Evolutionary conservation across 2,888 invertebrate species (phyloP), one percentile per base, ranked within the genome.

Genomic region (Eledona agricola): DNA sequence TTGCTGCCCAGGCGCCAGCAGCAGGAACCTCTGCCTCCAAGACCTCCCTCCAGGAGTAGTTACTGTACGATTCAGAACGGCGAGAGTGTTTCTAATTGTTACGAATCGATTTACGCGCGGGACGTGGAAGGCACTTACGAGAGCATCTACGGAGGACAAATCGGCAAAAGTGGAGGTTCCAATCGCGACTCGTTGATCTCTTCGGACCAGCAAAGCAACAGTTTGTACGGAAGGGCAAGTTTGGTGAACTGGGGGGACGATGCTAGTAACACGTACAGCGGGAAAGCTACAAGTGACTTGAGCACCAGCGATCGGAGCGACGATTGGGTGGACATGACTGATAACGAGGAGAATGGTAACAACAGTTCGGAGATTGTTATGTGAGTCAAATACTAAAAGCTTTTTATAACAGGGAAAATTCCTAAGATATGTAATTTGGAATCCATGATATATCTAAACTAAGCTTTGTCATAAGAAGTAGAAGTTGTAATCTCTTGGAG

Each of bases 321-420:
- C 56, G 85, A 86, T 63, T 86, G 86, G 86, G 80, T 85, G 23
- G 86, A 86, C 64, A 77, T 86, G 6, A 82, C 83, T 2, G 84
- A 84, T 66, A 81, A 80, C 58, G 77, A 77, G 25, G 81, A 81
- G 56, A 77, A 72, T 59, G 78, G 77, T 35, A 77, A 78, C 47
- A 77, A 79, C 51, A 79, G 78, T 58, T 78, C 80, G 58, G 66
- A 65, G 52, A 80, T 83, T 60, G 79, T 83, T 31, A 80, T 83
- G 83, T 84, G 71, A 81, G 83, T 81, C n/a, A n/a, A n/a, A n/a
- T n/a, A n/a, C n/a, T n/a, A n/a, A n/a, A n/a, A n/a, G n/a, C n/a
- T n/a, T n/a, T n/a, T n/a, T n/a, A n/a, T n/a, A n/a, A n/a, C n/a
- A n/a, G n/a, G n/a, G n/a, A n/a, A n/a, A n/a, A n/a, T n/a, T n/a